Percentiles rank a stretch among this genome's conserved stretches.
Conservation (phyloP, 2,113 vertebrate genomes). For the Trochalopteron elliotii region DNA sequence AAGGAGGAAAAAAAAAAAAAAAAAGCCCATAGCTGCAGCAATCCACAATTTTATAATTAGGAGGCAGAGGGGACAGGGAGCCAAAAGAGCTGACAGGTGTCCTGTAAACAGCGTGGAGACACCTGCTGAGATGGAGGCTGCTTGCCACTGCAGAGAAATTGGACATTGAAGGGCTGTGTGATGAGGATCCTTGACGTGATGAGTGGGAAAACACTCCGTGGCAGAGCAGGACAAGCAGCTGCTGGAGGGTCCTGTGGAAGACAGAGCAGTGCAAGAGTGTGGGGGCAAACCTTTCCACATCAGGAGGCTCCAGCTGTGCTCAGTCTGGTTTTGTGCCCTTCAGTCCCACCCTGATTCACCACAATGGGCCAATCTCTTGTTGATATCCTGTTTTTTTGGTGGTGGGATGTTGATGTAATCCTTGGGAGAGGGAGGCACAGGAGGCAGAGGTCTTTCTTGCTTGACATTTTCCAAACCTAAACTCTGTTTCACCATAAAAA, state of each 20-base stretch:
- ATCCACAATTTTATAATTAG: constrained; percentile 71
- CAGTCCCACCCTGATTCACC: background rate
- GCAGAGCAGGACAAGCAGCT: background rate
- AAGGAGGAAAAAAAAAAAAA: background rate
- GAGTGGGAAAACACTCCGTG: background rate
- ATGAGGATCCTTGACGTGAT: background rate
- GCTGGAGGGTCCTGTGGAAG: background rate
- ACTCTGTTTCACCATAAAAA: background rate
- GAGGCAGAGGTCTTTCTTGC: background rate
- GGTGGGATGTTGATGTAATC: background rate
- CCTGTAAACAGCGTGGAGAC: constrained; percentile 40
- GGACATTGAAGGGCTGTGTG: background rate
- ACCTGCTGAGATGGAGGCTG: constrained; percentile 51
- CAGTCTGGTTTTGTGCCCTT: background rate
- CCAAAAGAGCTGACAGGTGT: constrained; percentile 71
- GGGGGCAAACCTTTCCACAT: background rate
- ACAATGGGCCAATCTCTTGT: background rate
- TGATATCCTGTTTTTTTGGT: background rate
- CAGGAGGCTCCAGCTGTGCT: background rate
- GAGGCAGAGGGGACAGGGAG: constrained; percentile 36
- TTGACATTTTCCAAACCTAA: background rate
- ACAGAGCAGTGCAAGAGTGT: background rate
- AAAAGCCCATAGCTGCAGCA: constrained; percentile 12
- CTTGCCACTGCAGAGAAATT: constrained; percentile 12
- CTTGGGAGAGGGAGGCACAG: background rate